These are phyloP conservation scores for Leucophenga montana DNA, from an alignment of 2,888 invertebrate genomes.

Conservation along the genomic window DNA sequence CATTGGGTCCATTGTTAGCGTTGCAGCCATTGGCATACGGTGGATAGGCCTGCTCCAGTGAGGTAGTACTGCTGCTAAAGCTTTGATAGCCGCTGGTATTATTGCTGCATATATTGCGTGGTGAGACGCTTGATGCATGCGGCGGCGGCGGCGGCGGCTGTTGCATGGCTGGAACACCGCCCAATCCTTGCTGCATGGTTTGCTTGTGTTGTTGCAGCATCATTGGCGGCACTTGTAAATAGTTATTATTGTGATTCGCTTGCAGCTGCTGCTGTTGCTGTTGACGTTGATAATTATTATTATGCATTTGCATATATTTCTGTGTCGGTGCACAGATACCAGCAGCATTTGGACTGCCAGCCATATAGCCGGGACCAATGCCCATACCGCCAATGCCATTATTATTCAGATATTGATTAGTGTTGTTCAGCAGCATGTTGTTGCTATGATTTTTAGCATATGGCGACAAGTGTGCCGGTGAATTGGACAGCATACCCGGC, in stretches of 20 bases:
- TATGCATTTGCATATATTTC: constrained; percentile 67
- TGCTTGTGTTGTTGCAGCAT: constrained; percentile 59
- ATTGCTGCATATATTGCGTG: constrained; percentile 69
- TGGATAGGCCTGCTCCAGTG: constrained; percentile 71
- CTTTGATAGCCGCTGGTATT: constrained; percentile 73
- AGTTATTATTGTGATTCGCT: constrained; percentile 54
- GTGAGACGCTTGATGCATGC: constrained; percentile 49
- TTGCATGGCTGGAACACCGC: too few species aligned
- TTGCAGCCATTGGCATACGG: constrained; percentile 53
- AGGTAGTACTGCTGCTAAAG: constrained; percentile 72
- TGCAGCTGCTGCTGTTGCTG: constrained; percentile 41
- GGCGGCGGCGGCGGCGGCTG: too few species aligned
- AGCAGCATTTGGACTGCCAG: constrained; percentile 57
- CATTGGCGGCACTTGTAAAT: constrained; percentile 56
- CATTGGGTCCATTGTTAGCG: constrained; percentile 29
- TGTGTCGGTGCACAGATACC: constrained; percentile 67
- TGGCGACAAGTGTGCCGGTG: constrained; percentile 65
- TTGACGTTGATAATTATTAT: constrained; percentile 56
- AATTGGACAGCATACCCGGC: constrained; percentile 49
- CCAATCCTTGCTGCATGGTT: too few species aligned
- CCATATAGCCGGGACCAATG: constrained; percentile 39
- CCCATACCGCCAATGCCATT: constrained; percentile 21
- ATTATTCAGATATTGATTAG: constrained; percentile 35
- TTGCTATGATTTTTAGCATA: constrained; percentile 44
- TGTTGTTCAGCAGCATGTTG: constrained; percentile 51